These are phyloP conservation scores for Petrocephalus zakoni DNA, from an alignment of 2,113 vertebrate genomes.

Conservation along the genomic window DNA sequence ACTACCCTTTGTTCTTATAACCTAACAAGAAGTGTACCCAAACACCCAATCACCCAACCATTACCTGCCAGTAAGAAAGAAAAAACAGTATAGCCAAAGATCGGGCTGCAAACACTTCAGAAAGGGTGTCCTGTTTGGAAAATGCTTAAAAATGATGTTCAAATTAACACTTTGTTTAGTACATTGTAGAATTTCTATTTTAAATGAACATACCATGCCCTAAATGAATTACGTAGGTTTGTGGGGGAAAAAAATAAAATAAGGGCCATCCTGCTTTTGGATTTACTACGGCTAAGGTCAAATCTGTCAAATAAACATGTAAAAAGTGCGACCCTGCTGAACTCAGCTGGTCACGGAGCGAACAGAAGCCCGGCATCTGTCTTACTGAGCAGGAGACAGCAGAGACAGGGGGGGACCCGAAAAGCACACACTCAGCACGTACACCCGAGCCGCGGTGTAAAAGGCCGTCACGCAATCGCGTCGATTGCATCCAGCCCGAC, in stretches of 20 bases:
- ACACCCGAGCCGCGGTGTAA: not conserved
- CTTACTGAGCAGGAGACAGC: constrained; percentile 11
- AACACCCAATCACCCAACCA: too few relatives aligned
- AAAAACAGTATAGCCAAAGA: constrained; percentile 29
- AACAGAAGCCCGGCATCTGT: constrained; percentile 25
- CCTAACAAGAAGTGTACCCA: not conserved
- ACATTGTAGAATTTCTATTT: not conserved
- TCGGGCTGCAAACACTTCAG: constrained; percentile 21
- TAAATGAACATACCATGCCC: not conserved
- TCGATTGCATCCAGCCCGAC: not conserved
- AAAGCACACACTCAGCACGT: not conserved
- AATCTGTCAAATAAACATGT: constrained; percentile 35
- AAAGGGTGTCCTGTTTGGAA: too few relatives aligned
- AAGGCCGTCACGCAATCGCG: not conserved
- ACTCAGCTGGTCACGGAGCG: constrained; percentile 9
- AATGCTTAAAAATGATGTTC: not conserved
- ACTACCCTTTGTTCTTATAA: not conserved
- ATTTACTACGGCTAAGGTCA: constrained; percentile 39
- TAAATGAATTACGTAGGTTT: not conserved
- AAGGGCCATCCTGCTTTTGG: not conserved
- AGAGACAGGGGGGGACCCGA: not conserved
- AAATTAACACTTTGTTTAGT: too few relatives aligned
- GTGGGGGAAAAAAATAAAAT: not conserved
- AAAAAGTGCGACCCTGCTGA: constrained; percentile 26
- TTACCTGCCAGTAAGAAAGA: not conserved